Conservation (phyloP, 2,888 invertebrate genomes). For the Ferdinandea cuprea region DNA sequence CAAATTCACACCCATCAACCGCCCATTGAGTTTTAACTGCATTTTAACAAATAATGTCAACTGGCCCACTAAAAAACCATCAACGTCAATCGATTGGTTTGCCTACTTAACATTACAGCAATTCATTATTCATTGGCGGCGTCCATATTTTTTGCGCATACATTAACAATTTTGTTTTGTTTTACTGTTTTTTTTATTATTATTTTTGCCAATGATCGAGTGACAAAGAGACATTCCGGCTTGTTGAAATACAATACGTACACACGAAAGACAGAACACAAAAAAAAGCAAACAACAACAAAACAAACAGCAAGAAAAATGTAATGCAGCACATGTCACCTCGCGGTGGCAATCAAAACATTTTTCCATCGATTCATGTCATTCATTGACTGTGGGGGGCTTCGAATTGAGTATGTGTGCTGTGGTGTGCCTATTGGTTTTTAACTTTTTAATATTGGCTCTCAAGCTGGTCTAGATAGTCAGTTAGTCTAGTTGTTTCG, state of each 20-base stretch:
- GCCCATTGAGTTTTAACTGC: conserved; percentile 1
- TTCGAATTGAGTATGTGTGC: background rate
- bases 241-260: conserved; percentile 65
- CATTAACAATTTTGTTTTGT: conserved; percentile 39
- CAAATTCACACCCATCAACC: background rate
- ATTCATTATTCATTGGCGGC: conserved; percentile 49
- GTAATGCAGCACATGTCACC: conserved; percentile 76
- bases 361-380: conserved; percentile 72
- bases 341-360: conserved; percentile 72
- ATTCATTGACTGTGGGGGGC: conserved; percentile 60
- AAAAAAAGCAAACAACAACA: conserved; percentile 11
- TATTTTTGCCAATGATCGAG: conserved; percentile 53
- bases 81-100: conserved; percentile 27
- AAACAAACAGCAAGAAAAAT: conserved; percentile 14
- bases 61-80: conserved; percentile 45
- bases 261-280: conserved; percentile 19
- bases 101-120: conserved; percentile 43
- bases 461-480: conserved; percentile 16
- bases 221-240: conserved; percentile 42
- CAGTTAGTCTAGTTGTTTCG: conserved; percentile 10
- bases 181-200: conserved; percentile 32
- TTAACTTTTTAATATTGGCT: background rate
- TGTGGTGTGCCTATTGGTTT: conserved; percentile 20
- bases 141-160: conserved; percentile 48
- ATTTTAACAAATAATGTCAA: conserved; percentile 36